A percentile compares a stretch with the other conserved stretches of the same genome.
Conservation (phyloP, 2,113 vertebrate genomes). For the Tragelaphus buxtoni region DNA sequence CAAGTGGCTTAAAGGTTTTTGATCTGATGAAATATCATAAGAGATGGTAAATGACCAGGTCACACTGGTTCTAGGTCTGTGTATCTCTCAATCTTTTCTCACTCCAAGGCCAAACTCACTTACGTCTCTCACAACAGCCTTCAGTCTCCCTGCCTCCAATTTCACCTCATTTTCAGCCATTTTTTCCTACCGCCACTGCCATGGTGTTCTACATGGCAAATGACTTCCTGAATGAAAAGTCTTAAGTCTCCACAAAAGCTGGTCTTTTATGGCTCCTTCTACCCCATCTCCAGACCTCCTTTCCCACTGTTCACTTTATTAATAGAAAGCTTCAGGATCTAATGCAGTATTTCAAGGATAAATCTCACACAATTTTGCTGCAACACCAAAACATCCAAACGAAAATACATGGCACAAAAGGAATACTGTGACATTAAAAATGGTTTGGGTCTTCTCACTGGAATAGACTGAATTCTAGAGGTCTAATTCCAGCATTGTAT, state of each 20-base stretch:
- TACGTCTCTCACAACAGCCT: neutral
- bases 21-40: neutral
- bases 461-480: neutral
- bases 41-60: neutral
- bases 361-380: neutral
- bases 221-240: neutral
- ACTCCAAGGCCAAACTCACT: neutral
- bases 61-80: neutral
- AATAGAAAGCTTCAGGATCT: neutral
- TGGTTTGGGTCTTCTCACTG: neutral
- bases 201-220: neutral
- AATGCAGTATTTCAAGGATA: neutral
- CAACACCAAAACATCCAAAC: neutral
- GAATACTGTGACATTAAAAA: neutral
- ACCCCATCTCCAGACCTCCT: fast-evolving
- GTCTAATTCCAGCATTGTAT: neutral
- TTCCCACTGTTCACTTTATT: neutral
- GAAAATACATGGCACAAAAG: neutral
- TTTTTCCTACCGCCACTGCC: neutral
- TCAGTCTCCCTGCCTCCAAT: neutral
- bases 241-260: neutral
- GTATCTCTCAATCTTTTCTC: neutral
- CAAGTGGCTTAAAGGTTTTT: neutral
- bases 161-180: neutral
- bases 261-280: neutral